Base-by-base conservation (phyloP, 2,113 vertebrate species). In the Entomyzon cyanotis region DNA sequence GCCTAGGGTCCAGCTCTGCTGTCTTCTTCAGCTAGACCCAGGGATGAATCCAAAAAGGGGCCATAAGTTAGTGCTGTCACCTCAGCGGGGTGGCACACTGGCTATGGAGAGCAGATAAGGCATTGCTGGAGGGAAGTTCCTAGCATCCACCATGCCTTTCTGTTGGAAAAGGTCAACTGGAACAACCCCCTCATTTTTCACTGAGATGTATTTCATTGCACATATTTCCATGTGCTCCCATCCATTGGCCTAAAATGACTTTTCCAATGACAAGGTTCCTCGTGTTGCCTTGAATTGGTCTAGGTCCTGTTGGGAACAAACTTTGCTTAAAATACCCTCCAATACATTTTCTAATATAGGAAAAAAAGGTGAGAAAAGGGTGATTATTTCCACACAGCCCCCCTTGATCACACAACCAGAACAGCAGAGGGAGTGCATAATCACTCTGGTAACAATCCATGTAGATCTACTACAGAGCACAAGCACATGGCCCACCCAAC, bases 21-120 rank as follows among this genome's bases (percentile, higher is more conserved):
- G 99, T 99, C 97, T 99, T 99, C 90, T 99, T 89, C 96, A 99
- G 82, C 99, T 99, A 97, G 64, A 70, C 35, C 68, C 27, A 52
- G 20, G 19, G 59, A 67, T 24, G 55, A 79, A 76, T 28, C 4
- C 46, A 58, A 62, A 82, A 88, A n/a, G 11, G 10, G 9, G 10
- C 3, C 31, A 37, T 15, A 42, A 44, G 69, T 88, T 20, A 67
- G 33, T 56, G 75, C 35, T 62, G 12, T 52, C 31, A 33, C n/a
- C 24, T 39, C 63, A 69, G n/a, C 11, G 1, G 18, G 9, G 14
- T 13, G 12, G 47, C 44, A 37, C 6, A 21, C 12, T 30, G 28
- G 46, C 62, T 59, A 4, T 15, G 42, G 27, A 65, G n/a, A 50
- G 14, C 9, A 50, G 60, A 7, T 5, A 12, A 23, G 12, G 10